Conservation (phyloP, 2,113 vertebrate genomes). For the Callithrix jacchus region DNA sequence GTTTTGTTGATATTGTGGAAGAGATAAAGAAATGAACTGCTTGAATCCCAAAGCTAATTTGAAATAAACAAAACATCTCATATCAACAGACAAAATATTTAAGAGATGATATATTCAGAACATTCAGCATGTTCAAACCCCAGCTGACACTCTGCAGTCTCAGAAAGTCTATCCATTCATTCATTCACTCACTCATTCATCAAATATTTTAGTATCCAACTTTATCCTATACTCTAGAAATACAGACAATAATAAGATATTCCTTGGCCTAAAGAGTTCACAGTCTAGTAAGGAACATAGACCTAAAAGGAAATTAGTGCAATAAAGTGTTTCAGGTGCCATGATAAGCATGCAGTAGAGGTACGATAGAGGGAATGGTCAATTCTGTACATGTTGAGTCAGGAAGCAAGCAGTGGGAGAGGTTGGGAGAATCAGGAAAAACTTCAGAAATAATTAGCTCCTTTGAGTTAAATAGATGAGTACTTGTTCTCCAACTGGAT, state of each 20-base stretch:
- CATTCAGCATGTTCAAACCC: not conserved
- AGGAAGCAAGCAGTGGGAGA: not conserved
- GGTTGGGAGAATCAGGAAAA: not conserved
- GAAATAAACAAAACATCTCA: constrained; percentile 1
- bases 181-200: not conserved
- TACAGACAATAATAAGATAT: not conserved
- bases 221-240: not conserved
- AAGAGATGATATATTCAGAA: not conserved
- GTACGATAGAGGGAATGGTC: not conserved
- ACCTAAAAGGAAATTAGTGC: not conserved
- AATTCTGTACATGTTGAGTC: not conserved
- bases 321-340: not conserved
- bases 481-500: not conserved
- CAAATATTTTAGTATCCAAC: not conserved
- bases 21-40: not conserved
- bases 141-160: not conserved
- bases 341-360: not conserved
- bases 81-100: not conserved
- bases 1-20: not conserved
- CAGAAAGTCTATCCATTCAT: not conserved
- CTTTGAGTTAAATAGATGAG: not conserved
- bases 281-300: not conserved
- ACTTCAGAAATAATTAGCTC: not conserved
- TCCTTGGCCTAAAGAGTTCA: not conserved
- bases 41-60: not conserved